Conservation (phyloP, 2,113 vertebrate genomes). For the Poicephalus gulielmi region DNA sequence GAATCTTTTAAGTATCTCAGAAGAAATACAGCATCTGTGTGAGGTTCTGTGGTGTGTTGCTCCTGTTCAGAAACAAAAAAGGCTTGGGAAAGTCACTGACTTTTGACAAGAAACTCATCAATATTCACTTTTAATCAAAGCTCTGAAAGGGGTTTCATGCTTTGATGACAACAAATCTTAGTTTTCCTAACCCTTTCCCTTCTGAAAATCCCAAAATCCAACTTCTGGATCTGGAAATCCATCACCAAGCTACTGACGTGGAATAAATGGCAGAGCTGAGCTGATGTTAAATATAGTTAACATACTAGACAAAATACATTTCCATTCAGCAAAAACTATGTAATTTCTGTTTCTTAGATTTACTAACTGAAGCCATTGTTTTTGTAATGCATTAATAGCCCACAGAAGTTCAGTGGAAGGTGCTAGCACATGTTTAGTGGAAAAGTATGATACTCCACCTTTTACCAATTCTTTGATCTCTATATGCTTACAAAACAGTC, state of each 20-base stretch:
- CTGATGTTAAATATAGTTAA: background rate
- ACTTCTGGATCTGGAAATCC: background rate
- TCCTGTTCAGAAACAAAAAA: background rate
- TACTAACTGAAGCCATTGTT: background rate
- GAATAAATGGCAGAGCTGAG: background rate
- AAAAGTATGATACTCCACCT: background rate
- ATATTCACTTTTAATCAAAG: background rate
- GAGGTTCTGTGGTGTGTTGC: background rate
- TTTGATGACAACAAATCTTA: background rate
- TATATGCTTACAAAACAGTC: background rate
- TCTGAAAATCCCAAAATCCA: background rate
- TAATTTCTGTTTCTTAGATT: background rate
- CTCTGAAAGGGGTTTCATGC: background rate
- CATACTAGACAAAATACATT: background rate
- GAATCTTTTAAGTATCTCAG: background rate
- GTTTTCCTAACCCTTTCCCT: background rate
- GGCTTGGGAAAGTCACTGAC: background rate
- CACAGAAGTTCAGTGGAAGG: background rate
- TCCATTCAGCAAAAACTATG: background rate
- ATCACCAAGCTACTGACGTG: background rate
- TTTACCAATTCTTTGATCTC: background rate
- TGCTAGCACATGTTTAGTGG: background rate
- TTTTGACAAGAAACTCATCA: background rate
- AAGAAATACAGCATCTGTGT: background rate
- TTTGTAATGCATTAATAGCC: background rate